Evolutionary conservation across 30 jellyfish, hydroid and myxozoan species (phyloP).

Genomic region (Rhopilema esculentum): DNA sequence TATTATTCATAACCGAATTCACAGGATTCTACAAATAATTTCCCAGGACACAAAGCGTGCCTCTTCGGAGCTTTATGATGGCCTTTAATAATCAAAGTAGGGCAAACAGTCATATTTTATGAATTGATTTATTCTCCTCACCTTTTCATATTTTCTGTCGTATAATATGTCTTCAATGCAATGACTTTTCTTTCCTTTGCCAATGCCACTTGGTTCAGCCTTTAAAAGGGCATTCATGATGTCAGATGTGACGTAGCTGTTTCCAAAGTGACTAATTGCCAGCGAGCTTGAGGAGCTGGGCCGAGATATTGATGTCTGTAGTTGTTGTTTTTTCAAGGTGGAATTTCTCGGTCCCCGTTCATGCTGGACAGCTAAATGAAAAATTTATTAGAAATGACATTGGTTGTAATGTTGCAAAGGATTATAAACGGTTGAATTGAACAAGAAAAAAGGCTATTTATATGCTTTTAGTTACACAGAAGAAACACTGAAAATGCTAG

Average conservation of each 20-base stretch:
- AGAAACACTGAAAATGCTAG: no score
- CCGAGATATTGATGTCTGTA: constrained; percentile 22
- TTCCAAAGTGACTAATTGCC: constrained; percentile 34
- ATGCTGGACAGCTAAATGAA: constrained; percentile 91
- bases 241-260: constrained; percentile 27
- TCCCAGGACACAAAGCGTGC: no score
- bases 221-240: constrained; percentile 56
- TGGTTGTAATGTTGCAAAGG: no score
- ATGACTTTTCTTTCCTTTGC: constrained; percentile 65
- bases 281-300: constrained; percentile 29
- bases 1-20: no score
- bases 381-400: neutral
- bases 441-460: no score
- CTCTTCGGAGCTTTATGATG: no score
- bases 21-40: no score
- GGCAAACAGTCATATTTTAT: no score
- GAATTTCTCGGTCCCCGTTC: constrained; percentile 95
- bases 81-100: no score
- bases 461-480: no score
- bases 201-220: constrained; percentile 68
- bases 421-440: no score
- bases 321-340: constrained; percentile 79
- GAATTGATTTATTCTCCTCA: neutral
- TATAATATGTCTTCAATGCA: constrained; percentile 63
- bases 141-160: constrained; percentile 49